Evolutionary conservation across 2,797 vertebrate genomes (phyloP), one percentile per base, ranked within the genome.

Genomic region (Amphiprion clarkii): DNA sequence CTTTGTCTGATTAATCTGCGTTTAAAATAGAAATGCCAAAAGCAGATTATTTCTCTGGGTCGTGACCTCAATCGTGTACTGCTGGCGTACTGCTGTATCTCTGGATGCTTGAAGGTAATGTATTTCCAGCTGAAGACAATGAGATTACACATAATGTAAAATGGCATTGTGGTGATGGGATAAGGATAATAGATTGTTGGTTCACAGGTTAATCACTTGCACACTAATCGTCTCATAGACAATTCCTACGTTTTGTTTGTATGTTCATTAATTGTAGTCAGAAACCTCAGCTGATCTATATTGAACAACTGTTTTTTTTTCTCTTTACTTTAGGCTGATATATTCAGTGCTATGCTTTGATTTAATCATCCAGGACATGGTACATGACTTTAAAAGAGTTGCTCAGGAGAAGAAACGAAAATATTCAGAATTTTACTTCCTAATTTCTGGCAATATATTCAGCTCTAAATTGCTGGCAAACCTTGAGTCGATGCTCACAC

Each of bases 1-100:
- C 74, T 83, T 63, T 40, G 25, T 57, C 63, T 82, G 86, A 91
- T 89, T 84, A 80, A 87, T 76, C 79, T 77, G 67, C 0, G 1
- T 82, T 83, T 76, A 65, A 79, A 81, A 84, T 74, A 86, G 81
- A 84, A 81, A 90, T 79, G 74, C 83, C 71, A 79, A 89, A 88
- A 85, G 79, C 78, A 85, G 89, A 91, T 90, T 88, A 89, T 86
- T 82, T 84, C 64, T 55, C 1, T 16, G 67, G 79, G 70, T 80
- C 75, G 23, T 79, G 79, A 80, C 79, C 78, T 51, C 62, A 82
- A 82, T 89, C 58, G 65, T 79, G 69, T 65, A 71, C 61, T 48
- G 21, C 66, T 86, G 76, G 48, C 21, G 76, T 62, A 52, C 59
- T 57, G 71, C 63, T 52, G 5, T 21, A 51, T 75, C 89, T 74